Base-by-base conservation (phyloP, 2,888 invertebrate genomes). In the Digitonthophagus gazella region DNA sequence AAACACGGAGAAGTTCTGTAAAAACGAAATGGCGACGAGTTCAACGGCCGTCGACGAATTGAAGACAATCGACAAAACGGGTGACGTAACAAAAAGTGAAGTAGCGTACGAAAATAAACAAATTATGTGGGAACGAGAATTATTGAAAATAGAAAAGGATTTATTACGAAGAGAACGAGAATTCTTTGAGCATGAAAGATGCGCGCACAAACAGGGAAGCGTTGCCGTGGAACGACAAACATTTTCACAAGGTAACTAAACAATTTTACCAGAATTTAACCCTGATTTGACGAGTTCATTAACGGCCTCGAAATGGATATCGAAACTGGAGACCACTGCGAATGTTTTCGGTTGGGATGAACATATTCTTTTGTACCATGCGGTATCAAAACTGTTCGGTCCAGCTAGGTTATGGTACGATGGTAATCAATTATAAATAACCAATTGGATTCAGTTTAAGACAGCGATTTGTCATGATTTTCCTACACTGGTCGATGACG, bases 191-290 rank as follows among this genome's bases (percentile, higher is more conserved):
- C 54, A n/a, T 8, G 54, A 44, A 44, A 6, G 54, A 44, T n/a
- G 8, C 6, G 8, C n/a, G 5, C n/a, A 8, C 6, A 44, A 44
- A 6, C 6, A 44, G 54, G 5, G n/a, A n/a, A n/a, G n/a, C n/a
- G n/a, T n/a, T n/a, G n/a, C n/a, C n/a, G 22, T 22, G 22, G 22
- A 3, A 6, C 22, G 22, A 4, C 22, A 22, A 22, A 22, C 22
- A 22, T 22, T 22, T 22, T 15, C 57, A 4, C 14, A 57, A n/a
- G 57, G 14, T 57, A n/a, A 57, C 14, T 4, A 57, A 57, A 57
- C 57, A 57, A 57, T 57, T 57, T 22, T 22, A 22, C 57, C 57
- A n/a, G 57, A 57, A 57, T 15, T 57, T 15, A 57, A 57, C 11
- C 57, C 57, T 15, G 57, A 15, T 57, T 15, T 57, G n/a, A n/a